phyloP scores from a whole-genome alignment of 2,113 vertebrate species.

The Motacilla tschutschensis region DNA sequence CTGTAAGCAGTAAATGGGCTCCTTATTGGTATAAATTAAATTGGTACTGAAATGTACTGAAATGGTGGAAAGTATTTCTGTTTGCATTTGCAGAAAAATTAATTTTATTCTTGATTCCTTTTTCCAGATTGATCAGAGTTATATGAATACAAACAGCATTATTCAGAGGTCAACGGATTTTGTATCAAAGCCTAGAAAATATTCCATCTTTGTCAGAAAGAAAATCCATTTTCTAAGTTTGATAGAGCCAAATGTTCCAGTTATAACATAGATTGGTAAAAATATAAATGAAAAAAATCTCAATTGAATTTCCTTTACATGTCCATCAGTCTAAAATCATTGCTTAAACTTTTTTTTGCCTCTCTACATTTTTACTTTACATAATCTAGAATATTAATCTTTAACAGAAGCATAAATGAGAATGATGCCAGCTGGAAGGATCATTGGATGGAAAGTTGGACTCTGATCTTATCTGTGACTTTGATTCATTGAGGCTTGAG shows the following conservation, averaged over 20 bases:
- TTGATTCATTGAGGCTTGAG: background rate
- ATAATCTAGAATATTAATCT: background rate
- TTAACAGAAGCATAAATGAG: background rate
- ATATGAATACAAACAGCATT: background rate
- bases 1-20: background rate
- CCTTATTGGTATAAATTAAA: conserved; percentile 1
- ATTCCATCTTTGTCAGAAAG: background rate
- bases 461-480: background rate
- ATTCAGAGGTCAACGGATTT: background rate
- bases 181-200: background rate
- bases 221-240: background rate
- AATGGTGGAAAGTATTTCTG: background rate
- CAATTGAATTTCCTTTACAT: background rate
- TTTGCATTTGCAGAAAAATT: background rate
- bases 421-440: background rate
- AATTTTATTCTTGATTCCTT: background rate
- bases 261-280: background rate
- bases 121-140: background rate
- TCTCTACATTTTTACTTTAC: background rate
- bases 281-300: background rate
- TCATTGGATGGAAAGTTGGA: background rate
- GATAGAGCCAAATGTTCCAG: background rate
- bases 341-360: background rate
- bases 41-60: background rate
- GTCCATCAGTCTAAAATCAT: background rate